These are phyloP conservation scores for Bradypodion ventrale DNA, from an alignment of 2,797 vertebrate species.

Conservation along the genomic window DNA sequence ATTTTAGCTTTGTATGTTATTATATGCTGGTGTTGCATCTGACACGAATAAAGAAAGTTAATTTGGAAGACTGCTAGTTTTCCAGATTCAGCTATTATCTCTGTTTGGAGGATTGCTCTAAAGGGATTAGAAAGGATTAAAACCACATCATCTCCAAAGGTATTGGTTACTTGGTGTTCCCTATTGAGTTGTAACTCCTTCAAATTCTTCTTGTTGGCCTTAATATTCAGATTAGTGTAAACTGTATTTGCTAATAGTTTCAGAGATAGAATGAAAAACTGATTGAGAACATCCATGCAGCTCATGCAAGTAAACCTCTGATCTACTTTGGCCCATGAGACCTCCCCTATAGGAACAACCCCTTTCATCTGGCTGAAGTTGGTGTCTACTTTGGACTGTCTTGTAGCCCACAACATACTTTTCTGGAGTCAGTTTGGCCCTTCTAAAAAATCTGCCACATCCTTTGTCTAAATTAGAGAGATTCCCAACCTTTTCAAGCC, in stretches of 20 bases:
- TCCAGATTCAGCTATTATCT: neutral
- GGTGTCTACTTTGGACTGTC: neutral
- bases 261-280: neutral
- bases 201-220: too few relatives aligned
- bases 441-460: too few relatives aligned
- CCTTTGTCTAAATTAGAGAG: too few relatives aligned
- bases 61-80: neutral
- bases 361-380: neutral
- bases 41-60: too few relatives aligned
- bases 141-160: neutral
- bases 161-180: neutral
- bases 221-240: neutral
- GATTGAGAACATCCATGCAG: neutral
- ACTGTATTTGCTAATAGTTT: neutral
- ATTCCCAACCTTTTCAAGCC: too few relatives aligned
- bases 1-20: too few relatives aligned
- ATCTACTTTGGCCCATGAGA: neutral
- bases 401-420: neutral
- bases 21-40: too few relatives aligned
- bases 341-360: neutral
- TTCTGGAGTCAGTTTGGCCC: too few relatives aligned
- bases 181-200: neutral
- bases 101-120: neutral
- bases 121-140: neutral
- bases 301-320: neutral